A percentile compares a stretch with the other conserved stretches of the same genome.
phyloP scores from a whole-genome alignment of 2,888 invertebrate species.

The Platypus cylindrus region DNA sequence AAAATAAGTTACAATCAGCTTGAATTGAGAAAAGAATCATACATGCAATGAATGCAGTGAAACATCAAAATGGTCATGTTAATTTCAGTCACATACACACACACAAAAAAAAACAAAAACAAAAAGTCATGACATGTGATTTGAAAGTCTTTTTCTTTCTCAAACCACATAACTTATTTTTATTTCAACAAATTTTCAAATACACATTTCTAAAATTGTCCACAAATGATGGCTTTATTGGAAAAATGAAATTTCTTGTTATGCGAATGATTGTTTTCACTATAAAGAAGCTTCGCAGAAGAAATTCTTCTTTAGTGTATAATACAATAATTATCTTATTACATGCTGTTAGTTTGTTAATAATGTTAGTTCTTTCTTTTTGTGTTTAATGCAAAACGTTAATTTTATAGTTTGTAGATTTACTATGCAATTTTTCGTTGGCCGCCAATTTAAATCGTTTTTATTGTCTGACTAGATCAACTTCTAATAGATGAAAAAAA shows the following conservation, averaged over 20 bases:
- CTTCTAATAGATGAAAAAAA: too few species aligned
- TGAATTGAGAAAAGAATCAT: not conserved
- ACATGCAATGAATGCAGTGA: too few species aligned
- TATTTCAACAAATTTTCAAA: slow-evolving; percentile 5
- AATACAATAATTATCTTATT: slow-evolving; percentile 3
- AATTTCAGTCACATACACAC: too few species aligned
- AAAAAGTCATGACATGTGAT: not conserved
- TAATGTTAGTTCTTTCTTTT: too few species aligned
- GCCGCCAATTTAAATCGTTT: too few species aligned
- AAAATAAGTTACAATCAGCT: slow-evolving; percentile 5
- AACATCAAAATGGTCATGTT: too few species aligned
- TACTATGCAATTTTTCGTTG: too few species aligned
- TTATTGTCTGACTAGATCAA: too few species aligned
- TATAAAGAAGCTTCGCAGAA: too few species aligned
- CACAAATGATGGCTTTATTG: slow-evolving; percentile 13
- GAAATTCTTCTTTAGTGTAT: slow-evolving; percentile 1
- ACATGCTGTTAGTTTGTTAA: slow-evolving; percentile 21
- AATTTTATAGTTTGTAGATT: too few species aligned
- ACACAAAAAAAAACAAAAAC: not conserved
- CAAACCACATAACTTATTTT: slow-evolving; percentile 11
- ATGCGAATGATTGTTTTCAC: slow-evolving; percentile 2
- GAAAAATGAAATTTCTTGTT: slow-evolving; percentile 3
- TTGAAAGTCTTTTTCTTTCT: not conserved
- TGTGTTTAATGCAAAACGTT: too few species aligned
- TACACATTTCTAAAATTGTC: slow-evolving; percentile 8